Base-by-base conservation (phyloP, 2,888 invertebrate genomes). In the Noctuana brunneofusca region DNA sequence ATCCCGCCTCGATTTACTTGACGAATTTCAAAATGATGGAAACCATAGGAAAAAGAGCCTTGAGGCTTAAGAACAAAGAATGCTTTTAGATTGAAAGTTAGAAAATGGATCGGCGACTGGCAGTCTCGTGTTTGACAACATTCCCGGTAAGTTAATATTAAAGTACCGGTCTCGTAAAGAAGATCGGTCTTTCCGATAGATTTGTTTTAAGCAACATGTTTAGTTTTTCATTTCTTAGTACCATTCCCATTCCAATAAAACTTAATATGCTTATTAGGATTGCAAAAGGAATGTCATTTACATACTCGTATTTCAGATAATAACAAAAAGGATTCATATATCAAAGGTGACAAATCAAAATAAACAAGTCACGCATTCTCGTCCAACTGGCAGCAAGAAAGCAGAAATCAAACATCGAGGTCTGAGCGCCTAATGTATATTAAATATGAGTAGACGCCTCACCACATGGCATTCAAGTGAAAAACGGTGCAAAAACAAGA, bases 301-400 rank as follows among this genome's bases (percentile, higher is more conserved):
- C 27, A 8, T 27, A 3, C 8, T 27, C 3, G 75, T 78, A 78
- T 79, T 78, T 74, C 76, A 76, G 75, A 79, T 82, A 82, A 80
- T 83, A 82, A 85, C 82, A 84, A 85, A 84, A 85, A 84, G 73
- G 80, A 82, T 81, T 80, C 84, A 86, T 87, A 85, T 80, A 87
- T 87, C 87, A 87, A 82, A 87, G 81, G 81, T 79, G 86, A 88
- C 87, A 88, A 86, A 87, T 87, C 83, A 84, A 89, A 88, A 89
- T 87, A 88, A 87, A 87, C 85, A 80, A 87, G 85, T 78, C 73
- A 79, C 77, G 81, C 83, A 87, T 87, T 87, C 87, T 76, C 74
- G 69, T 69, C 73, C 55, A 41, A 71, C 67, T 64, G 65, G 75
- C 69, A 68, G 76, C 81, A 87, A 89, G 87, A 86, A 81, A 84